Conservation (phyloP, 64 coral and sea anemone species). For the Hydrozoanthus tunicans region DNA sequence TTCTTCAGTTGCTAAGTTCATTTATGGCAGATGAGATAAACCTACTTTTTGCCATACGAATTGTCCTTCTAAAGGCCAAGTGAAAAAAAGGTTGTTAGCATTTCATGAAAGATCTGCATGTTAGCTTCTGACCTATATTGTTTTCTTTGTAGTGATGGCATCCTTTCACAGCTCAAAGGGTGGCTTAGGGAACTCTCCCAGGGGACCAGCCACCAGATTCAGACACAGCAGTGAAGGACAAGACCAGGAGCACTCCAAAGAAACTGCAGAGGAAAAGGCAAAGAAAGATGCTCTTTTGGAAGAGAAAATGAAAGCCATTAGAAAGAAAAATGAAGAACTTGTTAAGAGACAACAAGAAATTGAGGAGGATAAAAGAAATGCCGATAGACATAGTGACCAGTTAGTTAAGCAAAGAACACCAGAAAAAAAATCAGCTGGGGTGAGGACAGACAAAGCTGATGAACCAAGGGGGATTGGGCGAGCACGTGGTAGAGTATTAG, state of each 20-base stretch:
- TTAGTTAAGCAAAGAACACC: neutral
- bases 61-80: too few relatives aligned
- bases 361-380: constrained; percentile 88
- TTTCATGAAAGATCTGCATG: too few relatives aligned
- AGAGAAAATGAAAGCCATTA: constrained; percentile 77
- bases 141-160: neutral
- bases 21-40: too few relatives aligned
- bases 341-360: constrained; percentile 84
- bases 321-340: constrained; percentile 89
- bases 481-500: constrained; percentile 73
- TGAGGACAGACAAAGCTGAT: neutral
- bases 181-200: neutral
- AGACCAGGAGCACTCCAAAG: neutral
- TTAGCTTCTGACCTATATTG: too few relatives aligned
- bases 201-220: neutral
- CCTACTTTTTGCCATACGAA: too few relatives aligned
- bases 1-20: too few relatives aligned
- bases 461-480: constrained; percentile 40
- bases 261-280: constrained; percentile 64
- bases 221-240: neutral
- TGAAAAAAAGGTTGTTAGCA: too few relatives aligned
- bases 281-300: constrained; percentile 80
- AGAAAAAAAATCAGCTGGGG: constrained; percentile 31
- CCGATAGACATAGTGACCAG: constrained; percentile 61
- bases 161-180: neutral